Conservation (phyloP, 1,140 invertebrate species). For the Drosophila insularis region DNA sequence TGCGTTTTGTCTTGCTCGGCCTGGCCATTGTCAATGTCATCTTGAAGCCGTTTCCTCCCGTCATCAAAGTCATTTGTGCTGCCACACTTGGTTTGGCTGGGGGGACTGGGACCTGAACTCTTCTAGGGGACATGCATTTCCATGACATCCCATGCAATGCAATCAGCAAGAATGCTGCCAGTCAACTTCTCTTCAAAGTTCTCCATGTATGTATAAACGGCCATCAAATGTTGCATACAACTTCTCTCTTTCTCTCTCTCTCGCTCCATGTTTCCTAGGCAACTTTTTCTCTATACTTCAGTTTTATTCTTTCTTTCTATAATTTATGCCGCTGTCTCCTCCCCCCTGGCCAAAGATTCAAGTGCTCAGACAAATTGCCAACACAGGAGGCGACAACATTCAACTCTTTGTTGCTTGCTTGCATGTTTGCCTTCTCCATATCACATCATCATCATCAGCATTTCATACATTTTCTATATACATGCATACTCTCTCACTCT, state of each 20-base stretch:
- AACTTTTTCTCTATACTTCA: slow-evolving; percentile 32
- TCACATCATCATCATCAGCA: background rate
- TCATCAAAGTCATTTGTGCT: slow-evolving; percentile 67
- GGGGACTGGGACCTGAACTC: slow-evolving; percentile 27
- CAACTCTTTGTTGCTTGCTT: slow-evolving; percentile 46
- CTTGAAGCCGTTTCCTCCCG: slow-evolving; percentile 63
- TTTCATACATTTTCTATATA: slow-evolving; percentile 31
- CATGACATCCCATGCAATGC: slow-evolving; percentile 39
- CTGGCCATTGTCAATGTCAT: slow-evolving; percentile 72
- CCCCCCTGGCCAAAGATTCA: slow-evolving; percentile 39
- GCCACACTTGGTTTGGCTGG: slow-evolving; percentile 56
- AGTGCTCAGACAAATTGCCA: slow-evolving; percentile 62
- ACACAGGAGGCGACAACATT: slow-evolving; percentile 37
- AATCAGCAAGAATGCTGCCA: slow-evolving; percentile 67
- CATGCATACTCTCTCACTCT: slow-evolving; percentile 50
- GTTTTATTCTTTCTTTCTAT: slow-evolving; percentile 43
- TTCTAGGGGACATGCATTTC: slow-evolving; percentile 28
- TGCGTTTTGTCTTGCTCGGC: slow-evolving; percentile 45
- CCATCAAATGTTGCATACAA: slow-evolving; percentile 71
- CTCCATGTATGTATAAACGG: slow-evolving; percentile 45
- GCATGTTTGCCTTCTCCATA: slow-evolving; percentile 27
- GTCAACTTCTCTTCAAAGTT: slow-evolving; percentile 50
- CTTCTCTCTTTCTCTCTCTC: slow-evolving; percentile 11
- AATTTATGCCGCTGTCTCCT: slow-evolving; percentile 71
- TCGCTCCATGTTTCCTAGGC: slow-evolving; percentile 33